Conservation (phyloP, 2,888 invertebrate genomes). For the Subacronicta megacephala region DNA sequence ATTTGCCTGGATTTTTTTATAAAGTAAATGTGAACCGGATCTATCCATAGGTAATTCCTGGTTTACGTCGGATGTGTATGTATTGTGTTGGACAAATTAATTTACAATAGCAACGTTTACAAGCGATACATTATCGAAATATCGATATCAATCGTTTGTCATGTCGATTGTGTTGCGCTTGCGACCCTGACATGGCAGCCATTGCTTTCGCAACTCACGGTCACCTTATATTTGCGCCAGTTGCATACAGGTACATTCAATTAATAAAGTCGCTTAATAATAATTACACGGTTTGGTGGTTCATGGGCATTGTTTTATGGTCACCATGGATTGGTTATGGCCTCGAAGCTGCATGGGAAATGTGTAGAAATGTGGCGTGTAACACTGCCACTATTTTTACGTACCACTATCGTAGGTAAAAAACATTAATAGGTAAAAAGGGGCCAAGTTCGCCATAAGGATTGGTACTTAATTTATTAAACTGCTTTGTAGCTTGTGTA, state of each 20-base stretch:
- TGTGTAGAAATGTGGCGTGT: conserved; percentile 32
- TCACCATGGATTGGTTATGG: conserved; percentile 40
- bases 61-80: conserved; percentile 16
- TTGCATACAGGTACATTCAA: conserved; percentile 57
- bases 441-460: not conserved
- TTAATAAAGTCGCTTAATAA: conserved; percentile 56
- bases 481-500: too few species aligned
- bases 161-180: conserved; percentile 57
- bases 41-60: conserved; percentile 14
- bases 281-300: conserved; percentile 49
- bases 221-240: conserved; percentile 67
- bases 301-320: conserved; percentile 49
- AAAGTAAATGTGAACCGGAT: conserved; percentile 22
- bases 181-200: conserved; percentile 77
- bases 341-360: conserved; percentile 34
- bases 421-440: not conserved
- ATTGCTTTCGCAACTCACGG: conserved; percentile 79
- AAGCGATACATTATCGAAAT: conserved; percentile 49
- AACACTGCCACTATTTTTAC: conserved; percentile 25
- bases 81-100: conserved; percentile 25
- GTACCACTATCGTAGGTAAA: not conserved
- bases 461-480: not conserved
- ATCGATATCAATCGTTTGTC: conserved; percentile 55
- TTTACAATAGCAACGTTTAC: conserved; percentile 25
- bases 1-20: not conserved